A percentile compares a stretch with the other conserved stretches of the same genome.
Conservation (phyloP, 2,797 vertebrate genomes). For the Pristis pectinata region DNA sequence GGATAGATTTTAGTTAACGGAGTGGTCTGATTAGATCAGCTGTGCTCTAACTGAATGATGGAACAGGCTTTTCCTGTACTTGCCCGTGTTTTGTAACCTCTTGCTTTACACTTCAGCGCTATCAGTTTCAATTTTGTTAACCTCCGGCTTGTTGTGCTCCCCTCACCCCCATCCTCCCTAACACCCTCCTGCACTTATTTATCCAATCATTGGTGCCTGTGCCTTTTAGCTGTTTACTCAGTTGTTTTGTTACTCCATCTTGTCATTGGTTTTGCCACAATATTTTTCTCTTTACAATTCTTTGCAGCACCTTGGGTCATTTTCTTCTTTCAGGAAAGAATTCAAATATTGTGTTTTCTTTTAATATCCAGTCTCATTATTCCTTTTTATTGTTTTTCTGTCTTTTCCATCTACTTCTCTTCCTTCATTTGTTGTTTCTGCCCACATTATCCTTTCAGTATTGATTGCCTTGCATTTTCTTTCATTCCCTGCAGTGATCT, state of each 20-base stretch:
- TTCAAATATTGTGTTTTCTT: slow-evolving; percentile 31
- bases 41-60: too few species aligned
- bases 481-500: background rate
- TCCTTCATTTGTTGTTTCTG: background rate
- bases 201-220: background rate
- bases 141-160: too few species aligned
- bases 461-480: background rate
- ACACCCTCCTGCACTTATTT: background rate
- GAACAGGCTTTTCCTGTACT: background rate
- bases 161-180: too few species aligned
- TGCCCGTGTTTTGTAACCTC: background rate
- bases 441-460: background rate
- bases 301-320: background rate
- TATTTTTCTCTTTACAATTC: background rate
- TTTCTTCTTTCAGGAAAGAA: background rate
- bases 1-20: too few species aligned
- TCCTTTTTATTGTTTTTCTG: background rate
- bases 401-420: background rate
- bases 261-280: background rate
- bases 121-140: background rate
- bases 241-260: too few species aligned
- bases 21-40: too few species aligned
- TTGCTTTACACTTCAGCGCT: background rate
- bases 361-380: background rate
- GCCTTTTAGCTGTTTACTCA: background rate